A percentile compares a stretch with the other conserved stretches of the same genome.
Conservation (phyloP, 2,797 vertebrate species). For the Pantherophis vulpinus region DNA sequence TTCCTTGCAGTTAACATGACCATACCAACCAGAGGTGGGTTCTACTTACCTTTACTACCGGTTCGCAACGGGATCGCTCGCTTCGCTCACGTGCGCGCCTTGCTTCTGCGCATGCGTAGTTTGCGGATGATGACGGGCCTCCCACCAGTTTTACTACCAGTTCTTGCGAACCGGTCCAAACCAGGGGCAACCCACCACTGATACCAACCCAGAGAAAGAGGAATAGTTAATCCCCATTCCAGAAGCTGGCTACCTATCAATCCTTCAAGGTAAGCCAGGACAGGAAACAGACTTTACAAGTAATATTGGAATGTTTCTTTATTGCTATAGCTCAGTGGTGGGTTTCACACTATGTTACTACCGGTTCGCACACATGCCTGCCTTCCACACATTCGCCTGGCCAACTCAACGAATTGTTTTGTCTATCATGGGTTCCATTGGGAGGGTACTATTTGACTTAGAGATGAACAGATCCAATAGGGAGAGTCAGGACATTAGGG, state of each 20-base stretch:
- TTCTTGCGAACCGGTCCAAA: too few species aligned
- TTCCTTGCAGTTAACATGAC: conserved; percentile 33
- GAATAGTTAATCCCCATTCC: conserved; percentile 46
- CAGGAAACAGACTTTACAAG: background rate
- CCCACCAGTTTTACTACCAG: too few species aligned
- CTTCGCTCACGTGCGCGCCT: too few species aligned
- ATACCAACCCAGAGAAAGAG: conserved; percentile 8
- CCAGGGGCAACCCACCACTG: too few species aligned
- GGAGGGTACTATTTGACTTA: background rate
- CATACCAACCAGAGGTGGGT: background rate
- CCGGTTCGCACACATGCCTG: too few species aligned
- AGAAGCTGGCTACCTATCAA: conserved; percentile 31
- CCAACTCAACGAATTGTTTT: background rate
- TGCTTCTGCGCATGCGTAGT: too few species aligned
- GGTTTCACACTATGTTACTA: too few species aligned
- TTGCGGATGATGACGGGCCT: too few species aligned
- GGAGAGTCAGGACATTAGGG: background rate
- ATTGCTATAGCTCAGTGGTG: background rate
- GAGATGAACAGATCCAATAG: background rate
- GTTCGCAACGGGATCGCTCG: too few species aligned
- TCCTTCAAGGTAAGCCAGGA: background rate
- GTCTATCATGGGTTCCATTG: background rate
- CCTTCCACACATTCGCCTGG: too few species aligned
- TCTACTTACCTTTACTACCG: too few species aligned
- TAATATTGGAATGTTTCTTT: background rate